Evolutionary conservation across 2,113 vertebrate species (phyloP).

Genomic region (Peromyscus polionotus): DNA sequence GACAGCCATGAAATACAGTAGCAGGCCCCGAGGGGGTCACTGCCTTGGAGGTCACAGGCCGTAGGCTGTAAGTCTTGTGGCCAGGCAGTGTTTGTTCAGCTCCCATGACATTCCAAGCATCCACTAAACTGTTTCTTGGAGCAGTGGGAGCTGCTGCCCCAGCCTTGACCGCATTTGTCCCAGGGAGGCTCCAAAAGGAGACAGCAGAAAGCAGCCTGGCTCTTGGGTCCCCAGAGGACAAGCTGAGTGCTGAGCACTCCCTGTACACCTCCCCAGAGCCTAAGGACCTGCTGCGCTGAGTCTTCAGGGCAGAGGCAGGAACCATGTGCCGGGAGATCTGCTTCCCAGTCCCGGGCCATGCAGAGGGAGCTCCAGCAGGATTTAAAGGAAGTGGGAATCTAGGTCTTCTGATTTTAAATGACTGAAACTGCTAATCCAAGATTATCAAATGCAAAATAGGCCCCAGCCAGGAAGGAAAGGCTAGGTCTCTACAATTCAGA

Average conservation of each 20-base stretch:
- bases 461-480: slow-evolving; percentile 47
- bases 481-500: slow-evolving; percentile 50
- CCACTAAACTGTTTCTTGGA: background rate
- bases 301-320: background rate
- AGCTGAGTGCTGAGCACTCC: background rate
- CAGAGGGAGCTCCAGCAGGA: slow-evolving; percentile 46
- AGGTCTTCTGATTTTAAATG: slow-evolving; percentile 73
- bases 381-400: slow-evolving; percentile 78
- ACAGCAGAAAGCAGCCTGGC: background rate
- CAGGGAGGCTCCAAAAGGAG: slow-evolving; percentile 26
- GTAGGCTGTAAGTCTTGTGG: accelerated
- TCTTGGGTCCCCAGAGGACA: slow-evolving; percentile 46
- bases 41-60: background rate
- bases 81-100: background rate
- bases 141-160: slow-evolving; percentile 13
- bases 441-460: slow-evolving; percentile 80
- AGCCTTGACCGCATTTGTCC: background rate
- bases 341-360: slow-evolving; percentile 17
- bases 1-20: background rate
- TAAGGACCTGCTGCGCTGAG: background rate
- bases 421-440: slow-evolving; percentile 83
- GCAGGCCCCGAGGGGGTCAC: background rate
- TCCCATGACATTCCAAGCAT: background rate
- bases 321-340: background rate
- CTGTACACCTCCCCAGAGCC: slow-evolving; percentile 34